Percentiles rank a stretch among this genome's conserved stretches.
Conservation (phyloP, 2,888 invertebrate genomes). For the Campopleginae sp. region DNA sequence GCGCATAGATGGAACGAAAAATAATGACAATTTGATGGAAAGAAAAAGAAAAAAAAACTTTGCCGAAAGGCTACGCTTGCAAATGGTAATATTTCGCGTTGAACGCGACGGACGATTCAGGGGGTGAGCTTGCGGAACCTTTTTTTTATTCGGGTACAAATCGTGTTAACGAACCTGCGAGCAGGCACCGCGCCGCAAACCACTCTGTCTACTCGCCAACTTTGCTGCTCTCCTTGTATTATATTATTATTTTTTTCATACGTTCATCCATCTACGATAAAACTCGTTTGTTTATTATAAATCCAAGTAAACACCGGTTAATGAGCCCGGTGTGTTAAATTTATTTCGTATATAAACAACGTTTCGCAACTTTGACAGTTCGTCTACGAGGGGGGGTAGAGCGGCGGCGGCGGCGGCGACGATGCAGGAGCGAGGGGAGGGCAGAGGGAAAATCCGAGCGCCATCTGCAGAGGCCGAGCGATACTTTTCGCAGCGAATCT, state of each 20-base stretch:
- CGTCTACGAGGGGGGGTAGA: conserved; percentile 37
- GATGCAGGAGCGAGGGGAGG: conserved; percentile 54
- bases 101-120: neutral
- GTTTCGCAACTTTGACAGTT: conserved; percentile 78
- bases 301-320: conserved; percentile 37
- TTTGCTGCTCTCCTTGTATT: neutral
- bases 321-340: conserved; percentile 58
- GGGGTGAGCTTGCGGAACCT: conserved; percentile 17
- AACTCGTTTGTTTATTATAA: neutral
- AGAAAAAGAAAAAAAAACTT: conserved; percentile 10
- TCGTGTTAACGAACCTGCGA: conserved; percentile 46
- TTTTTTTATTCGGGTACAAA: conserved; percentile 5
- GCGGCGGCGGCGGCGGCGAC: conserved; percentile 27
- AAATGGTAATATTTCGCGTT: no score
- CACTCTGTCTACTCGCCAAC: no score
- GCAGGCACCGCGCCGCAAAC: no score
- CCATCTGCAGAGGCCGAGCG: conserved; percentile 59
- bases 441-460: conserved; percentile 53
- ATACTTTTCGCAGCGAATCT: conserved; percentile 3
- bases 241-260: conserved; percentile 19
- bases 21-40: no score
- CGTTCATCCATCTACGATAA: neutral
- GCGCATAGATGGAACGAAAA: no score
- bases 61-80: no score
- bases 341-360: conserved; percentile 81